phyloP scores from a whole-genome alignment of 1,140 invertebrate species.

The Pogonomyrmex californicus region DNA sequence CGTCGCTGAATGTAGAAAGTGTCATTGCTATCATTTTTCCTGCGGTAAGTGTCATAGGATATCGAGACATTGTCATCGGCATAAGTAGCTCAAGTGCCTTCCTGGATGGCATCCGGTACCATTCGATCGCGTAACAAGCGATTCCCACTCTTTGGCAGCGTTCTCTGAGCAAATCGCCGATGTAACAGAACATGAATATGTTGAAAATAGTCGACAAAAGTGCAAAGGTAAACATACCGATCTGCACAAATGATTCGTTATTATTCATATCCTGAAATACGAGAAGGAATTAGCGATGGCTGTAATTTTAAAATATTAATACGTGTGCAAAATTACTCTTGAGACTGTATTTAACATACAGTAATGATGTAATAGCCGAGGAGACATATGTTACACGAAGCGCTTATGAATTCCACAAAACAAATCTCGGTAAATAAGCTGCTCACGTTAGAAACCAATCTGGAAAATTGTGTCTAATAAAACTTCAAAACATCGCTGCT shows the following conservation, averaged over 20 bases:
- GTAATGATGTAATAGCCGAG: conserved; percentile 56
- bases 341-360: neutral
- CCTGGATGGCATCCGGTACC: conserved; percentile 23
- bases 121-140: conserved; percentile 22
- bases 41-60: conserved; percentile 17
- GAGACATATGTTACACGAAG: conserved; percentile 71
- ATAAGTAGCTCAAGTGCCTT: conserved; percentile 20
- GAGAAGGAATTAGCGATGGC: neutral
- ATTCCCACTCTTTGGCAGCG: conserved; percentile 51
- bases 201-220: conserved; percentile 70
- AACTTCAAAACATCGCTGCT: neutral
- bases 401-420: conserved; percentile 27
- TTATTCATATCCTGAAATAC: conserved; percentile 65
- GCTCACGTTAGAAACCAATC: conserved; percentile 25
- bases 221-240: conserved; percentile 63
- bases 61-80: conserved; percentile 27
- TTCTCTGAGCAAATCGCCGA: conserved; percentile 63
- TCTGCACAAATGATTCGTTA: conserved; percentile 60
- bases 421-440: conserved; percentile 43
- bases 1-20: conserved; percentile 34
- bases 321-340: neutral
- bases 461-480: conserved; percentile 3
- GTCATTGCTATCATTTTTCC: conserved; percentile 50
- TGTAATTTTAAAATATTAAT: neutral
- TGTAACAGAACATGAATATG: conserved; percentile 73